Percentiles rank a stretch among this genome's conserved stretches.
These are phyloP conservation scores for Zaprionus kolodkinae DNA, from an alignment of 1,140 invertebrate species.

Conservation along the genomic window DNA sequence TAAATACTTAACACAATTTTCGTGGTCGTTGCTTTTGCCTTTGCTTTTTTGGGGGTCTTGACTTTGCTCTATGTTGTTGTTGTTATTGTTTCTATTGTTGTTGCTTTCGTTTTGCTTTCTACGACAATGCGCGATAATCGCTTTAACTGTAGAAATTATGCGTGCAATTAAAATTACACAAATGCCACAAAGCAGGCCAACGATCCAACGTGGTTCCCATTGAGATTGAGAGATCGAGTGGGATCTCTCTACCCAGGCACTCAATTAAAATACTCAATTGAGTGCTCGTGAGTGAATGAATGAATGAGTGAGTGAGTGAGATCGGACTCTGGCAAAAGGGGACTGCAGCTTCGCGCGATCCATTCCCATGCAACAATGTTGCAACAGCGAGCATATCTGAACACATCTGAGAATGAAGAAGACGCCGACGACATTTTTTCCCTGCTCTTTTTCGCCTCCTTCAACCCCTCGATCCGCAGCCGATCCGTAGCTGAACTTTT, in stretches of 20 bases:
- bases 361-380: conserved; percentile 80
- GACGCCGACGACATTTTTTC: conserved; percentile 51
- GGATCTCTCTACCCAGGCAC: conserved; percentile 25
- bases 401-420: conserved; percentile 52
- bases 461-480: background rate
- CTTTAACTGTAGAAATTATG: conserved; percentile 68
- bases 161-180: conserved; percentile 67
- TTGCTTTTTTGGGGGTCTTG: conserved; percentile 5
- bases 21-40: conserved; percentile 42
- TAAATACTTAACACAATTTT: conserved; percentile 82
- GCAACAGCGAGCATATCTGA: conserved; percentile 61
- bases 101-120: conserved; percentile 73
- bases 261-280: conserved; percentile 59
- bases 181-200: conserved; percentile 33
- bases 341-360: conserved; percentile 16
- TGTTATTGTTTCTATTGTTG: background rate
- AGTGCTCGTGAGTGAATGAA: conserved; percentile 21
- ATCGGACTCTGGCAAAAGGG: background rate
- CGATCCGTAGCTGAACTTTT: conserved; percentile 24
- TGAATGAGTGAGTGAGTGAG: conserved; percentile 14
- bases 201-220: background rate
- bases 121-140: conserved; percentile 64
- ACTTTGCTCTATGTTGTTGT: conserved; percentile 4
- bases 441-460: conserved; percentile 39
- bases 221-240: conserved; percentile 30